Conservation (phyloP, 1,140 invertebrate genomes). For the Megathymus violae region DNA sequence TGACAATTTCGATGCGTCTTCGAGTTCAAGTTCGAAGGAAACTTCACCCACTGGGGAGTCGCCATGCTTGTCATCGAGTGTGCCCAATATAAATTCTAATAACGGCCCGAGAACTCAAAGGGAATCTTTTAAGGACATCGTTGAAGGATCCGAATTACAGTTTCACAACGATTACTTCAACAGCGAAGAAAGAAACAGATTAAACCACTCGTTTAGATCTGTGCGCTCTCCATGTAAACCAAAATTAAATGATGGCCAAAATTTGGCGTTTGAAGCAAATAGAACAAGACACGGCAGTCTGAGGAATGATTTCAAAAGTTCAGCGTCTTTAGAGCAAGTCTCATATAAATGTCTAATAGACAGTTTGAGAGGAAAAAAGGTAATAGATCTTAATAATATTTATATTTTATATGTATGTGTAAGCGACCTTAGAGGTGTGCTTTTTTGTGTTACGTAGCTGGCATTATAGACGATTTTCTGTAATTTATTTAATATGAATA, state of each 20-base stretch:
- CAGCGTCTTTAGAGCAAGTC: conserved; percentile 63
- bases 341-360: conserved; percentile 66
- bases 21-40: conserved; percentile 81
- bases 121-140: conserved; percentile 38
- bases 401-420: conserved; percentile 3
- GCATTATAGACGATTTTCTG: too few relatives aligned
- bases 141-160: conserved; percentile 55
- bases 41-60: conserved; percentile 61
- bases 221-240: conserved; percentile 54
- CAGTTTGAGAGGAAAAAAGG: conserved; percentile 62
- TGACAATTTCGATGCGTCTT: conserved; percentile 87
- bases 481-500: too few relatives aligned
- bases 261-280: conserved; percentile 61
- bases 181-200: conserved; percentile 54
- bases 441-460: too few relatives aligned
- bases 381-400: conserved; percentile 33
- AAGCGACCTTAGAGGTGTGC: too few relatives aligned
- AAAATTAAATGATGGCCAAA: conserved; percentile 49
- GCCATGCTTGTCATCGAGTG: conserved; percentile 57
- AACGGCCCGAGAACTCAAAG: conserved; percentile 34
- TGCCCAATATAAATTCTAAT: conserved; percentile 51
- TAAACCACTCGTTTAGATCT: conserved; percentile 69
- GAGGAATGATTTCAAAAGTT: conserved; percentile 60
- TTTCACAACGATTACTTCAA: conserved; percentile 74
- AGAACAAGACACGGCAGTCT: conserved; percentile 60